Percentiles rank a stretch among this genome's conserved stretches.
phyloP scores from a whole-genome alignment of 2,797 vertebrate genomes.

The Argyrosomus regius region DNA sequence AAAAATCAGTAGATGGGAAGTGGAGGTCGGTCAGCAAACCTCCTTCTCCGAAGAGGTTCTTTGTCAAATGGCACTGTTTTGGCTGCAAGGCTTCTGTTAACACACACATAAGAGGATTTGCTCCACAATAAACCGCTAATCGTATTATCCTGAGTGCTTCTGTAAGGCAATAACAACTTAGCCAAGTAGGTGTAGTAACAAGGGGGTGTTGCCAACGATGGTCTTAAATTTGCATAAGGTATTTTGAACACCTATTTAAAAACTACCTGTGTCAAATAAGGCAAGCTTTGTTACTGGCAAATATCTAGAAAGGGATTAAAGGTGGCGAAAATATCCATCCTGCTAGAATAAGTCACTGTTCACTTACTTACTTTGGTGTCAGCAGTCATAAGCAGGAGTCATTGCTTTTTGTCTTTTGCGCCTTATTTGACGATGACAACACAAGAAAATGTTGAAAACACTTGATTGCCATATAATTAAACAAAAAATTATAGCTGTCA shows the following conservation, averaged over 20 bases:
- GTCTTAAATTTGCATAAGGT: constrained; percentile 57
- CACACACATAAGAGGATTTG: constrained; percentile 85
- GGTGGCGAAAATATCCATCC: constrained; percentile 16
- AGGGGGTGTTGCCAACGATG: constrained; percentile 59
- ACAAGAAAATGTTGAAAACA: neutral
- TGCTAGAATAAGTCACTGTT: neutral
- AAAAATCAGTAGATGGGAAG: constrained; percentile 23
- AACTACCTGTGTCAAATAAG: constrained; percentile 39
- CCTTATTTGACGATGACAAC: neutral
- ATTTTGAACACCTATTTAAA: constrained; percentile 54
- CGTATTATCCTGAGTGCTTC: constrained; percentile 87
- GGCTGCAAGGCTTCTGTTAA: constrained; percentile 79
- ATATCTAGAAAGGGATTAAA: constrained; percentile 22
- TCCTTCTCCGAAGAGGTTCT: constrained; percentile 67
- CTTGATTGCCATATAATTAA: neutral
- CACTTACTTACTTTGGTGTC: neutral
- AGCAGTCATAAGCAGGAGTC: neutral
- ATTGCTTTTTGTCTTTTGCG: neutral
- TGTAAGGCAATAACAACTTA: constrained; percentile 80
- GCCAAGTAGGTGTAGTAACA: constrained; percentile 66
- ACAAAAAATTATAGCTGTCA: neutral
- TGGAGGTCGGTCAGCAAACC: constrained; percentile 51
- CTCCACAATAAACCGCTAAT: constrained; percentile 91
- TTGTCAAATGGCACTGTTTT: constrained; percentile 80
- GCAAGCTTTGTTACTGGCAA: constrained; percentile 34